These are phyloP conservation scores for Artibeus jamaicensis DNA, from an alignment of 2,797 vertebrate genomes.

Conservation along the genomic window DNA sequence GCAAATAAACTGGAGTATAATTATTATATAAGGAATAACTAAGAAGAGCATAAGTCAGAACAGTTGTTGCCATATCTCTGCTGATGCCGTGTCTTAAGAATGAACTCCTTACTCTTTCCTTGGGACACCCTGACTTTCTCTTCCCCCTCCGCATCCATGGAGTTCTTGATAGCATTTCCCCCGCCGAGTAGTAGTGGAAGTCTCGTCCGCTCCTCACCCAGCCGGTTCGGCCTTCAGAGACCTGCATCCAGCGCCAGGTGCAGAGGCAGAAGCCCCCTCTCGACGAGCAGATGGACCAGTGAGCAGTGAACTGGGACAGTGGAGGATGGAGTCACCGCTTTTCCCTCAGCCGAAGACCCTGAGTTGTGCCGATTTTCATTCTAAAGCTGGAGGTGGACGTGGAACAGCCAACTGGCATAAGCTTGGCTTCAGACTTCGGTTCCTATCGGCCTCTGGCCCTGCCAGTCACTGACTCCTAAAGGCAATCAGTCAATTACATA, in stretches of 20 bases:
- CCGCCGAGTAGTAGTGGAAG: accelerated
- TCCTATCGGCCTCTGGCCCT: constrained; percentile 16
- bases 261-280: background rate
- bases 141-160: background rate
- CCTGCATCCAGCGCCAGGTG: background rate
- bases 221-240: background rate
- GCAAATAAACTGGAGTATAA: background rate
- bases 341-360: background rate
- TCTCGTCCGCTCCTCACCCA: accelerated
- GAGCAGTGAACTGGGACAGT: background rate
- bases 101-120: background rate
- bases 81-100: background rate
- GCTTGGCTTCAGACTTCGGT: constrained; percentile 39
- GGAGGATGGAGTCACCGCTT: background rate
- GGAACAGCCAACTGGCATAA: background rate
- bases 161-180: background rate
- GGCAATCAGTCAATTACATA: constrained; percentile 75
- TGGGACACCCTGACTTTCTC: background rate
- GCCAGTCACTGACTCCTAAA: constrained; percentile 27
- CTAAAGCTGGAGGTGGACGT: background rate
- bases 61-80: background rate
- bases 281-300: accelerated
- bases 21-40: background rate
- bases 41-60: background rate
- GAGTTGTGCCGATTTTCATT: constrained; percentile 31